Base-by-base conservation (phyloP, 2,797 vertebrate species). In the Chloroceryle amazona region DNA sequence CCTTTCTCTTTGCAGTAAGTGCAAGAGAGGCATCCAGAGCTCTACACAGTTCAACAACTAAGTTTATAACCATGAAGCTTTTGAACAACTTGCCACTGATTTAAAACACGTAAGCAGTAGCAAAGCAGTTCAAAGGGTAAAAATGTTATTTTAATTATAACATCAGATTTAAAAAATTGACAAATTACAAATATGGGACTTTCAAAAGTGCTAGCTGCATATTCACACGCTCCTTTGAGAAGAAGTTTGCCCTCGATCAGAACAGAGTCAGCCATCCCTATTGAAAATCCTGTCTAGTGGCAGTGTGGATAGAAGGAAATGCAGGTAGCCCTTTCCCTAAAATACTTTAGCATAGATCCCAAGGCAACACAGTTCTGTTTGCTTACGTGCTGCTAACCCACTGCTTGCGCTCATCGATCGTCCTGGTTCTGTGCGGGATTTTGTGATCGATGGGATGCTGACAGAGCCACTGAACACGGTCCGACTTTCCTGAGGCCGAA, bases 391-490 rank as follows among this genome's bases (percentile, higher is more conserved):
- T 86, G 99, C 99, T 79, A 99, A 97, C 20, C 99, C 99, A 2
- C 99, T 99, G 98, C 99, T 99, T 26, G 99, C 99, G 3, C 99
- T 99, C 99, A 99, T 99, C 62, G 99, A 99, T 23, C 99, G 99
- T 5, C 99, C 99, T 2, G 99, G 99, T 92, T 99, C 99, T 2
- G 97, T 98, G 91, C 99, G 98, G 97, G 99, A 99, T 95, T 99
- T 99, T 13, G 99, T 99, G 98, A 99, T 99, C 19, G 99, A 99
- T 4, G 99, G 99, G 96, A 99, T 99, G 95, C 99, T 99, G 98
- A 99, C 99, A 0, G 99, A 99, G 39, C 99, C 99, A 13, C 99
- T 99, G 98, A 99, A 99, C 31, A 99, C 98, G 0, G 99, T 98
- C 37, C 99, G 99, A 93, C 97, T 99, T 97, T 99, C 99, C 98